Evolutionary conservation across 2,113 vertebrate species (phyloP).

Genomic region (Synchiropus splendidus): DNA sequence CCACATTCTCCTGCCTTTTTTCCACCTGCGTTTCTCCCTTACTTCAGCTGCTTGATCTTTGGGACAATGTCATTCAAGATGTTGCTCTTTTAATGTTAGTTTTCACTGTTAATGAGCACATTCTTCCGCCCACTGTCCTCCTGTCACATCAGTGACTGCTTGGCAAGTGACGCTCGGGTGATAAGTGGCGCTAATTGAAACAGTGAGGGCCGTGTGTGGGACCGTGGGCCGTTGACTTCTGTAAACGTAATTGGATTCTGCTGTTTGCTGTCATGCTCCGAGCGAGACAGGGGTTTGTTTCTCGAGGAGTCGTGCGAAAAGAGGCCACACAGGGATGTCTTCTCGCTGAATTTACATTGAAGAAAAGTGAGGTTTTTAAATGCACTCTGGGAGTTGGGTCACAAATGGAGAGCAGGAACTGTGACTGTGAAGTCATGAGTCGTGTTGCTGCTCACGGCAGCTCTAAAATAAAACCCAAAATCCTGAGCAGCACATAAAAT

Average conservation of each 20-base stretch:
- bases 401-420: too few relatives aligned
- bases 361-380: too few relatives aligned
- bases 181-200: conserved; percentile 36
- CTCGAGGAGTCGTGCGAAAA: conserved; percentile 7
- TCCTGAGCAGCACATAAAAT: too few relatives aligned
- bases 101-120: too few relatives aligned
- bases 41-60: conserved; percentile 6
- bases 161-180: conserved; percentile 30
- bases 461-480: too few relatives aligned
- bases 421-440: too few relatives aligned
- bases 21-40: conserved; percentile 8
- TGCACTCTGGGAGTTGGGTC: too few relatives aligned
- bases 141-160: not conserved
- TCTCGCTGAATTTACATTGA: not conserved
- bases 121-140: not conserved
- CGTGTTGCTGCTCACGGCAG: too few relatives aligned
- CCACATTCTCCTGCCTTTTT: conserved; percentile 49
- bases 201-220: conserved; percentile 28
- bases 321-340: conserved; percentile 6
- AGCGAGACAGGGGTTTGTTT: conserved; percentile 24
- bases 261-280: conserved; percentile 36
- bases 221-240: conserved; percentile 28
- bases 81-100: not conserved
- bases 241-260: conserved; percentile 39
- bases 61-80: conserved; percentile 3